phyloP scores from a whole-genome alignment of 2,797 vertebrate species.

The Chromis chromis region DNA sequence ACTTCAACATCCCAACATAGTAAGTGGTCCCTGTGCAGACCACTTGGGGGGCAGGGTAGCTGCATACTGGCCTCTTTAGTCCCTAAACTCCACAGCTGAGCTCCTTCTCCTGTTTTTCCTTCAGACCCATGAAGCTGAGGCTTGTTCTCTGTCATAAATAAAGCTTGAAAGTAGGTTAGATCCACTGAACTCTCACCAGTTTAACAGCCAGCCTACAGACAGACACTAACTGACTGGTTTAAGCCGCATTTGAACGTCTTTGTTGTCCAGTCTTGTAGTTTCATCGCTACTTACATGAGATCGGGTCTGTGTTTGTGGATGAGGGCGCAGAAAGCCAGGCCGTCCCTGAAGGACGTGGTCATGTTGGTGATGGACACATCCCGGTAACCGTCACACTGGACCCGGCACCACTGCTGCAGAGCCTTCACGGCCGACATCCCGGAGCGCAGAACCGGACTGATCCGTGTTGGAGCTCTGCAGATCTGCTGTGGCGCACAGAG shows the following conservation, averaged over 20 bases:
- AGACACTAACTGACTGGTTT: neutral
- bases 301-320: slow-evolving; percentile 95
- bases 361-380: slow-evolving; percentile 95
- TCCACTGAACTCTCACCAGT: neutral
- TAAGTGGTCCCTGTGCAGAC: neutral
- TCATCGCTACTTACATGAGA: slow-evolving; percentile 89
- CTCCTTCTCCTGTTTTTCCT: slow-evolving; percentile 29
- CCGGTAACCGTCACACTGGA: slow-evolving; percentile 92
- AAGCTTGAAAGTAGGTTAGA: too few species aligned
- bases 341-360: slow-evolving; percentile 98
- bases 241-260: neutral
- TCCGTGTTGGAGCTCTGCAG: slow-evolving; percentile 25
- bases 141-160: neutral
- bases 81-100: neutral
- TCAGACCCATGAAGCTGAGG: slow-evolving; percentile 3
- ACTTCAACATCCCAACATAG: neutral
- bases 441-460: slow-evolving; percentile 24
- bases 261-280: neutral
- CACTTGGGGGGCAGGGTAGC: neutral
- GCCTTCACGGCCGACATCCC: slow-evolving; percentile 92
- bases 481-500: slow-evolving; percentile 6
- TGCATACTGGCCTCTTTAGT: neutral
- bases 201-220: too few species aligned
- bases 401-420: slow-evolving; percentile 94
- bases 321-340: slow-evolving; percentile 96